phyloP scores from a whole-genome alignment of 2,113 vertebrate species.

The Pelodiscus sinensis region DNA sequence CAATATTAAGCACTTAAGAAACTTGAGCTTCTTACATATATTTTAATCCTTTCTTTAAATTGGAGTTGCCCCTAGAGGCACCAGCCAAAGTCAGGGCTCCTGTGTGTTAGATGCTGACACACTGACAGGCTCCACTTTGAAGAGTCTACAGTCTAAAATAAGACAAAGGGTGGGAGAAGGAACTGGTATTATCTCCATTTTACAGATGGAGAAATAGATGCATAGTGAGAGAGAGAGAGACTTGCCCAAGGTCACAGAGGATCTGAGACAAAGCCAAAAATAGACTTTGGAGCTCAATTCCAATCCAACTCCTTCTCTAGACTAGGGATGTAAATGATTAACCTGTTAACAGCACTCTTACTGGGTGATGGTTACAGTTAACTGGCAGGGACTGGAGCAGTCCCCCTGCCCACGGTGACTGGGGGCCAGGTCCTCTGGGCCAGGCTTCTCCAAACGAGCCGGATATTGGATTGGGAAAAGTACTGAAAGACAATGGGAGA shows the following conservation, averaged over 20 bases:
- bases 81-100: neutral
- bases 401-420: no score
- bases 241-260: neutral
- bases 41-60: no score
- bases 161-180: neutral
- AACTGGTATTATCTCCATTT: neutral
- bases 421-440: no score
- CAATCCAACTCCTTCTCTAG: neutral
- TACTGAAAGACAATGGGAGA: slow-evolving; percentile 25
- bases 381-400: no score
- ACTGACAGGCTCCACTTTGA: neutral
- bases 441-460: no score
- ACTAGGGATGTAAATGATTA: neutral
- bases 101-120: neutral
- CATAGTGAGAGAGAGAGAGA: neutral
- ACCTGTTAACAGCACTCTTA: no score
- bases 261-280: neutral
- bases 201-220: neutral
- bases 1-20: neutral
- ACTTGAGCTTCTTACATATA: no score
- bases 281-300: neutral
- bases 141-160: neutral
- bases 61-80: neutral
- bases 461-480: neutral
- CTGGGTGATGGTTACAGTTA: no score